A percentile compares a stretch with the other conserved stretches of the same genome.
Conservation (phyloP, 2,113 vertebrate genomes). For the Crotalus helleri region DNA sequence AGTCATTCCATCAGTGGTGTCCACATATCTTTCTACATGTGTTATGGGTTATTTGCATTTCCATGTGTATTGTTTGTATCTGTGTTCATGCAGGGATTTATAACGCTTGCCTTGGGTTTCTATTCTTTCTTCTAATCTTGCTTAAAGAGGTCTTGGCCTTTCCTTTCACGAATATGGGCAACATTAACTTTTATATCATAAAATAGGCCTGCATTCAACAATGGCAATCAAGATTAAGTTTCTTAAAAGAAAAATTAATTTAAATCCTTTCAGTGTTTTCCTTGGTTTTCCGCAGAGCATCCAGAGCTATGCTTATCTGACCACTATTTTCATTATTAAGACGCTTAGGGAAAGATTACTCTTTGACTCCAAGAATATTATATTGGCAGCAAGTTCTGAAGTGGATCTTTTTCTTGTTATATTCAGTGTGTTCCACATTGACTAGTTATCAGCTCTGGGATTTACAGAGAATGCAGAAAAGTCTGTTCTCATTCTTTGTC, state of each 20-base stretch:
- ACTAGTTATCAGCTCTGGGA: slow-evolving; percentile 63
- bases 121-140: not conserved
- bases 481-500: slow-evolving; percentile 61
- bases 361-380: slow-evolving; percentile 66
- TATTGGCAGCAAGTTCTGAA: slow-evolving; percentile 64
- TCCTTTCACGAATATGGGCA: slow-evolving; percentile 16
- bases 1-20: not conserved
- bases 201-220: slow-evolving; percentile 14
- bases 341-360: slow-evolving; percentile 55
- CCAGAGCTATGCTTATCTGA: slow-evolving; percentile 41
- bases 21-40: not conserved
- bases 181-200: slow-evolving; percentile 12
- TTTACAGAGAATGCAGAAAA: slow-evolving; percentile 57
- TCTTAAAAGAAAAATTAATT: slow-evolving; percentile 47
- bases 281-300: slow-evolving; percentile 40
- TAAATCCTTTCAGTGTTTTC: slow-evolving; percentile 32
- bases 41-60: not conserved
- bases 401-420: slow-evolving; percentile 57
- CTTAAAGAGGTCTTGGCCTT: slow-evolving; percentile 18
- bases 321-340: slow-evolving; percentile 65
- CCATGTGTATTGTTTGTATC: not conserved
- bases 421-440: slow-evolving; percentile 58
- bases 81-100: not conserved
- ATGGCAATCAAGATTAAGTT: slow-evolving; percentile 21
- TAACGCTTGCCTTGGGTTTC: not conserved